Evolutionary conservation across 2,797 vertebrate species (phyloP).

Genomic region (Pristis pectinata): DNA sequence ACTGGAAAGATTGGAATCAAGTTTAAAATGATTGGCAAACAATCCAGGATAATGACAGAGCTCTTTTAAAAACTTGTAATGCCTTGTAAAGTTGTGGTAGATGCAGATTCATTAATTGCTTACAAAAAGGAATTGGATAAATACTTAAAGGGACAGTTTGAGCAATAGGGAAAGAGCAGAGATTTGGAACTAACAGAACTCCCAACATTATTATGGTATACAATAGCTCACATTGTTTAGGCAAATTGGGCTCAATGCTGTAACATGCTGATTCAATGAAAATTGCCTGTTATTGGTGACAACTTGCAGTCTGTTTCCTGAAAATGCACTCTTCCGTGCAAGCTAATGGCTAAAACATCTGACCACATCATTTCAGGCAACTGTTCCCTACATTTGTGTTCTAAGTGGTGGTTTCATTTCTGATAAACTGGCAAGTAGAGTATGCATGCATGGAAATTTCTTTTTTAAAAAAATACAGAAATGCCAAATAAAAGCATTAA

Average conservation of each 20-base stretch:
- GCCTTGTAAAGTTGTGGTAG: no score
- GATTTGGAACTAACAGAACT: background rate
- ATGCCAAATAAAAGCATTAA: no score
- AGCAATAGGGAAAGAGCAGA: background rate
- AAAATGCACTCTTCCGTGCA: background rate
- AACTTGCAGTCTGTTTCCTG: background rate
- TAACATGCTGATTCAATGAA: background rate
- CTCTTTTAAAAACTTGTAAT: no score
- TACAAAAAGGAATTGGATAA: background rate
- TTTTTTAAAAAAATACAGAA: background rate
- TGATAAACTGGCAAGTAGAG: background rate
- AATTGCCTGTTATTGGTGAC: background rate
- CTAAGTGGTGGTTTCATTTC: background rate
- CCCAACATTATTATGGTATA: no score
- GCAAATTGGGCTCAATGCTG: background rate
- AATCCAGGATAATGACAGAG: no score
- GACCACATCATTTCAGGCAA: background rate
- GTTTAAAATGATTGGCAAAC: no score
- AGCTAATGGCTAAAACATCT: background rate
- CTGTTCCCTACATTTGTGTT: background rate
- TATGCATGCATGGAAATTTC: background rate
- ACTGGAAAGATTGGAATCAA: no score
- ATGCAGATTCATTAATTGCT: no score
- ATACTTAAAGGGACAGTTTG: background rate
- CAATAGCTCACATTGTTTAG: no score